Base-by-base conservation (phyloP, 2,797 vertebrate genomes). In the Schizopygopsis pylzovi region DNA sequence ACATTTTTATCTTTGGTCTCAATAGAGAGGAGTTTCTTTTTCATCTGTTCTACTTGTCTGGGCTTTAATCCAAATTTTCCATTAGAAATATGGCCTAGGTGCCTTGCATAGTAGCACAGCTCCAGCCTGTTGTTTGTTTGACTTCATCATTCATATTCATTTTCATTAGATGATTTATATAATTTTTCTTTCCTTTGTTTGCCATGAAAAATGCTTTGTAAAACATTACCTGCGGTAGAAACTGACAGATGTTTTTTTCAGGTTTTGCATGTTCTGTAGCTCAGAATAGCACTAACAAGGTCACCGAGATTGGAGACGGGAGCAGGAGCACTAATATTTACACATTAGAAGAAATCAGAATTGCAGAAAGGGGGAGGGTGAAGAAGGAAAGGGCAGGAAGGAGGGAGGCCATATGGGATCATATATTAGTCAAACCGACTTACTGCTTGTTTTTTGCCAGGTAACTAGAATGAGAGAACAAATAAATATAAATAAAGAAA, bases 51-150 rank as follows among this genome's bases (percentile, higher is more conserved):
- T 93, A 92, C 94, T 94, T 94, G 91, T 93, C 94, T 93, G 93
- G 95, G 95, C 94, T 85, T 1, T 56, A 82, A 76, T 94, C 95
- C 95, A 96, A 94, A 87, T 91, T 91, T 90, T 94, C 95, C 93
- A 95, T 96, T 95, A 95, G 92, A 93, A 91, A 92, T 88, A 93
- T 94, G 91, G 94, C 92, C 92, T 93, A 95, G 94, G 93, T 95
- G 92, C 94, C 90, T 90, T 87, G 90, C 92, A 92, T 91, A 91
- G 89, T 75, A 82, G 28, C 72, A 78, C 49, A 80, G 70, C 77
- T 63, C 18, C 22, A 79, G 47, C 79, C 83, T 89, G 67, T 70
- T 88, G 85, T 82, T 87, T 85, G 77, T 79, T 81, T 80, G 43
- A 86, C 87, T 72, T 81, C 41, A 68, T 67, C 82, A 85, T 84